Conservation (phyloP, 1,140 invertebrate species). For the Eulimnadia texana region DNA sequence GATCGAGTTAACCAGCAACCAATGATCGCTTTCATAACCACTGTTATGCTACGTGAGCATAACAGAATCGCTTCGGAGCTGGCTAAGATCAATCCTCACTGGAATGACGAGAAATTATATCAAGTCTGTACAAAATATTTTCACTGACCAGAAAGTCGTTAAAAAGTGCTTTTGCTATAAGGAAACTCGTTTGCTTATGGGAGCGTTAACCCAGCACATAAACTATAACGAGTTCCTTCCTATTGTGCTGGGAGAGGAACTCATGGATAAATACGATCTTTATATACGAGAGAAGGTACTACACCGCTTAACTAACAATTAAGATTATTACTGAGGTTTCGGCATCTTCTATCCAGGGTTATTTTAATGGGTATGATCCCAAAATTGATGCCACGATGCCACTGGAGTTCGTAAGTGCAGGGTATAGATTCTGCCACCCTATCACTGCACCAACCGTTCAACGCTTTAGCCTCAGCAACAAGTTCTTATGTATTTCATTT, state of each 20-base stretch:
- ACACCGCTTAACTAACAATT: slow-evolving; percentile 19
- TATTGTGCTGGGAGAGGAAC: slow-evolving; percentile 35
- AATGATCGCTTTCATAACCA: slow-evolving; percentile 46
- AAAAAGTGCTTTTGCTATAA: too few species aligned
- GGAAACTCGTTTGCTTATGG: slow-evolving; percentile 37
- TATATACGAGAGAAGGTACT: slow-evolving; percentile 22
- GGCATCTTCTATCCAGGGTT: slow-evolving; percentile 26
- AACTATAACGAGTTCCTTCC: slow-evolving; percentile 42
- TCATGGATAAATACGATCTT: slow-evolving; percentile 28
- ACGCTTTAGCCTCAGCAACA: slow-evolving; percentile 34
- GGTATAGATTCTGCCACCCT: slow-evolving; percentile 39
- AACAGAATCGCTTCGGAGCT: slow-evolving; percentile 33
- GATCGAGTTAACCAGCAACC: slow-evolving; percentile 37
- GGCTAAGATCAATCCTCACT: slow-evolving; percentile 34
- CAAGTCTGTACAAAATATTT: slow-evolving; percentile 23
- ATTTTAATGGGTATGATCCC: slow-evolving; percentile 31
- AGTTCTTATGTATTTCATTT: slow-evolving; percentile 34
- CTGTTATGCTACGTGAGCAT: slow-evolving; percentile 35
- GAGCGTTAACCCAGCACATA: slow-evolving; percentile 38
- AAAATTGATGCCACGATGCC: slow-evolving; percentile 24
- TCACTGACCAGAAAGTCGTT: too few species aligned
- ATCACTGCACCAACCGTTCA: slow-evolving; percentile 34
- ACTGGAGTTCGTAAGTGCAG: slow-evolving; percentile 32
- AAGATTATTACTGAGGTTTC: not conserved
- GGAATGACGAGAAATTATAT: slow-evolving; percentile 39